phyloP scores from a whole-genome alignment of 2,797 vertebrate genomes.

The Podarcis lilfordi region DNA sequence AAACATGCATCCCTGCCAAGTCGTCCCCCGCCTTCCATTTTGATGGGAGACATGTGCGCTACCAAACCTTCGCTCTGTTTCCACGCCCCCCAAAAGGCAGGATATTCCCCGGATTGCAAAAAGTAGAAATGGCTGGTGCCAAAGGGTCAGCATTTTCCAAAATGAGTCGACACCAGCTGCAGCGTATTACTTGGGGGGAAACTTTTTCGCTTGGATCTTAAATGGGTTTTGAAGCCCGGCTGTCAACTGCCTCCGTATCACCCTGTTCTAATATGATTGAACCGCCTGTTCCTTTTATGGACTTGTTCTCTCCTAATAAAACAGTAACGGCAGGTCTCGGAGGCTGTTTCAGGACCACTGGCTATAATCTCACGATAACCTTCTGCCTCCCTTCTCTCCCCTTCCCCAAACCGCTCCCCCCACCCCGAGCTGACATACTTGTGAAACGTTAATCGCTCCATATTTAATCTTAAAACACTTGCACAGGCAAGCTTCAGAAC shows the following conservation, averaged over 20 bases:
- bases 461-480: slow-evolving; percentile 29
- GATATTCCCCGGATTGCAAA: slow-evolving; percentile 56
- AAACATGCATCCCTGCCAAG: not conserved
- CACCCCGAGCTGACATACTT: slow-evolving; percentile 45
- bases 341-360: slow-evolving; percentile 71
- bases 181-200: slow-evolving; percentile 75
- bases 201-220: slow-evolving; percentile 74
- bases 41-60: slow-evolving; percentile 58
- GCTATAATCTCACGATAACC: slow-evolving; percentile 64
- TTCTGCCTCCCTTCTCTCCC: slow-evolving; percentile 52
- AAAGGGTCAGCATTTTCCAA: slow-evolving; percentile 69
- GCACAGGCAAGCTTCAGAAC: slow-evolving; percentile 29
- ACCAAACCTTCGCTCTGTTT: slow-evolving; percentile 40
- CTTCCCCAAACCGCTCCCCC: slow-evolving; percentile 44
- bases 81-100: slow-evolving; percentile 10
- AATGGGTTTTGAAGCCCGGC: slow-evolving; percentile 80
- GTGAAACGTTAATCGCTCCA: slow-evolving; percentile 38
- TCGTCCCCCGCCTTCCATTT: slow-evolving; percentile 36
- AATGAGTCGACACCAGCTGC: slow-evolving; percentile 74
- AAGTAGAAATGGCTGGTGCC: slow-evolving; percentile 62
- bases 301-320: slow-evolving; percentile 88
- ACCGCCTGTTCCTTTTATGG: slow-evolving; percentile 85
- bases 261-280: slow-evolving; percentile 79
- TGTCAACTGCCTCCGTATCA: slow-evolving; percentile 82
- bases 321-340: slow-evolving; percentile 74